These are phyloP conservation scores for Acomys russatus DNA, from an alignment of 2,797 vertebrate species.

Conservation along the genomic window DNA sequence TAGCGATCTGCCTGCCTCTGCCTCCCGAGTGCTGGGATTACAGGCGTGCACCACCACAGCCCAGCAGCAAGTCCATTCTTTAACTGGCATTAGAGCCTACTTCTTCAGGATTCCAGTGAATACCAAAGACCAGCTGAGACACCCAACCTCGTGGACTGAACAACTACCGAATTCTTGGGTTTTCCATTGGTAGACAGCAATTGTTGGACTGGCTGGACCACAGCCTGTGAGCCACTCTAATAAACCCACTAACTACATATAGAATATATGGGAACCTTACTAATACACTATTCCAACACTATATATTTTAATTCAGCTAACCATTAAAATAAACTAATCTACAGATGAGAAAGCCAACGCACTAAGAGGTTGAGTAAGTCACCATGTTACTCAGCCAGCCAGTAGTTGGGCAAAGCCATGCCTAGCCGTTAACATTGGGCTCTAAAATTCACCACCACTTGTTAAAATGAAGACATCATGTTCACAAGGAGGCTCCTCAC, in stretches of 20 bases:
- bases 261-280: neutral
- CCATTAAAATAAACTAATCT: conserved; percentile 19
- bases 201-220: neutral
- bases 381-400: neutral
- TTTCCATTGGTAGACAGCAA: neutral
- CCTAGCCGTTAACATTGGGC: neutral
- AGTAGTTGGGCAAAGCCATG: neutral
- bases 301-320: conserved; percentile 6
- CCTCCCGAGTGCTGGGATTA: too few relatives aligned
- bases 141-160: neutral
- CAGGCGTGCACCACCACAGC: too few relatives aligned
- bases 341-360: neutral
- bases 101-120: neutral
- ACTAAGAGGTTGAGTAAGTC: neutral
- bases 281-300: neutral
- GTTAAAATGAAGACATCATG: neutral
- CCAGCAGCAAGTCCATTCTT: neutral
- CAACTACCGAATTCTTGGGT: neutral
- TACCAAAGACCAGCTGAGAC: neutral
- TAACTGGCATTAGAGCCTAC: neutral
- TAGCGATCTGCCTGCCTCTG: too few relatives aligned
- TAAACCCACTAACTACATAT: neutral
- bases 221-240: neutral
- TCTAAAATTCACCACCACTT: neutral
- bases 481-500: neutral